Conservation (phyloP, 2,113 vertebrate species). For the Cebus imitator region DNA sequence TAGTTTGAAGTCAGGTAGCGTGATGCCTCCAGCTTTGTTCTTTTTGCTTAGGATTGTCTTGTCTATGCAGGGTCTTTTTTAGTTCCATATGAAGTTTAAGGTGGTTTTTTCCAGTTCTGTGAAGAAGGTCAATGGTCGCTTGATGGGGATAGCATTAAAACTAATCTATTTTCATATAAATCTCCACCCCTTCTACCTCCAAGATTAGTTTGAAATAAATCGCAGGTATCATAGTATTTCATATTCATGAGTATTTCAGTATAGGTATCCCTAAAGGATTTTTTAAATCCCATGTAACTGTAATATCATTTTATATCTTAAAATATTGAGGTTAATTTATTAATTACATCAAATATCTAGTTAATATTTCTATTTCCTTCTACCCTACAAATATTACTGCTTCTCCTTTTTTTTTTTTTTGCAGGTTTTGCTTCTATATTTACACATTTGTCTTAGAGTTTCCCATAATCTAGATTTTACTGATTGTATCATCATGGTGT, state of each 20-base stretch:
- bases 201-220: constrained; percentile 1
- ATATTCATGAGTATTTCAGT: not conserved
- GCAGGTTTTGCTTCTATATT: not conserved
- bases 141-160: no score
- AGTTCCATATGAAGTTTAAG: no score
- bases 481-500: not conserved
- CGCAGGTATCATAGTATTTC: not conserved
- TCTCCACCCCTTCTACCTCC: not conserved
- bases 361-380: not conserved
- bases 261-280: not conserved
- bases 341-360: not conserved
- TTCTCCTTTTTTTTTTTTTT: no score
- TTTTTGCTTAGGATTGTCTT: no score
- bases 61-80: no score
- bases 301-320: not conserved
- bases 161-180: not conserved
- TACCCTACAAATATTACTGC: not conserved
- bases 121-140: no score
- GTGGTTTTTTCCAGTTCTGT: no score
- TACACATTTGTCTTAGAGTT: not conserved
- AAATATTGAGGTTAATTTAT: not conserved
- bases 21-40: no score
- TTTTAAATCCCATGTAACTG: not conserved
- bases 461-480: not conserved
- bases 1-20: no score